Conservation (phyloP, 2,113 vertebrate genomes). For the Cricetomys ansorgei region DNA sequence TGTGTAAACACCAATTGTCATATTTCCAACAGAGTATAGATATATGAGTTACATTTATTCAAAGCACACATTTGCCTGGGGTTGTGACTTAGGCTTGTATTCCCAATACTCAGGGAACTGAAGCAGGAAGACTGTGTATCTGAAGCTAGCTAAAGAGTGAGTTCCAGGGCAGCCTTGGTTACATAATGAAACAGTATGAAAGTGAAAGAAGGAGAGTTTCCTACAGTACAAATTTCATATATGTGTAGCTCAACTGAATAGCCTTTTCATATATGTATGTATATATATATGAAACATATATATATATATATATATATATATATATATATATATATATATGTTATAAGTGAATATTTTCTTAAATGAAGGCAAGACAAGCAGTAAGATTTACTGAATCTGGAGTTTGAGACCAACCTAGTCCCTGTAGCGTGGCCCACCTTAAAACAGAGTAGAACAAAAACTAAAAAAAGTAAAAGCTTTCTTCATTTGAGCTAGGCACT, state of each 20-base stretch:
- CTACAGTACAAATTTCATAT: not conserved
- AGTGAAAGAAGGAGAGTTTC: not conserved
- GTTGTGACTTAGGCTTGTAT: not conserved
- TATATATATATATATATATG: too few species aligned
- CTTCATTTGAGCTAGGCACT: not conserved
- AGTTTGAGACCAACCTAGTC: not conserved
- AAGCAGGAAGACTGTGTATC: not conserved
- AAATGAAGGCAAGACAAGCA: not conserved
- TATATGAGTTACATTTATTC: not conserved
- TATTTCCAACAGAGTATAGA: not conserved
- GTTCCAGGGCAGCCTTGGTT: not conserved
- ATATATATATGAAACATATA: too few species aligned
- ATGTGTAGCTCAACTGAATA: not conserved
- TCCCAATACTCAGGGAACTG: not conserved
- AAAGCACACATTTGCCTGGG: not conserved
- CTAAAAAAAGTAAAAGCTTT: not conserved
- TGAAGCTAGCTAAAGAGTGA: not conserved
- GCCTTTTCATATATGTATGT: slow-evolving; percentile 10
- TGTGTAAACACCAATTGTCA: not conserved
- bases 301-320: too few species aligned
- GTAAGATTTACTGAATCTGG: not conserved
- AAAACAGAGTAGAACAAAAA: not conserved
- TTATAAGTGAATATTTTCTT: slow-evolving; percentile 12
- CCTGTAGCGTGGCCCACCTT: not conserved
- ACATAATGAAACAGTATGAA: not conserved